Evolutionary conservation across 2,113 vertebrate species (phyloP), one percentile per base, ranked within the genome.

Genomic region (Lagopus leucura): DNA sequence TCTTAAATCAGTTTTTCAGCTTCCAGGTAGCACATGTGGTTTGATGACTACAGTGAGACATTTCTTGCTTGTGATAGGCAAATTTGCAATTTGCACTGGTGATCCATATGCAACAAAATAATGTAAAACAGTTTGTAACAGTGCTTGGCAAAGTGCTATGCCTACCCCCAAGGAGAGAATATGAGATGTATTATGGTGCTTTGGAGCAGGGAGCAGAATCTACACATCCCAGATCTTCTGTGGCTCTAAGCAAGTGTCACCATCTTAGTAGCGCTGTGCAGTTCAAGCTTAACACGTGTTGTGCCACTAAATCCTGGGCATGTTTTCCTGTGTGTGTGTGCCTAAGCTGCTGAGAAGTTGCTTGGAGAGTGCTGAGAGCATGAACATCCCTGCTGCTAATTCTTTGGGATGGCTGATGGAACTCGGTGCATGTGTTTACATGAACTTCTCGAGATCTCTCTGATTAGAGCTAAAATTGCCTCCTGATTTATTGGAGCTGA

Each of bases 201-300:
- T 76, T 42, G 48, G n/a, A 57, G 9, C 42, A 14, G 50, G 34
- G 27, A 77, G 40, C 60, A 27, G 42, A 11, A 20, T 66, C 42
- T 64, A 8, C 38, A 6, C n/a, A 42, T 40, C 38, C 18, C 6
- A n/a, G 12, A 32, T 42, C 21, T 21, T 48, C 47, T 24, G 19
- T 40, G 24, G 20, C 2, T 0, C 34, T 11, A 45, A 43, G 25
- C 16, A 22, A 40, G 27, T 7, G 4, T 30, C 45, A 13, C 0
- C 25, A 28, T 27, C 36, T 72, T 40, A 30, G n/a, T 36, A 52
- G 25, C 18, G 16, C n/a, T 7, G 5, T 18, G n/a, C 17, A 14
- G 22, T 14, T 28, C 25, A 24, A 38, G 19, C 27, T 10, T 38
- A 28, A 4, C 7, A 6, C n/a, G 15, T 30, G 36, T 58, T 34